Base-by-base conservation (phyloP, 2,888 invertebrate genomes). In the Deilephila porcellus region DNA sequence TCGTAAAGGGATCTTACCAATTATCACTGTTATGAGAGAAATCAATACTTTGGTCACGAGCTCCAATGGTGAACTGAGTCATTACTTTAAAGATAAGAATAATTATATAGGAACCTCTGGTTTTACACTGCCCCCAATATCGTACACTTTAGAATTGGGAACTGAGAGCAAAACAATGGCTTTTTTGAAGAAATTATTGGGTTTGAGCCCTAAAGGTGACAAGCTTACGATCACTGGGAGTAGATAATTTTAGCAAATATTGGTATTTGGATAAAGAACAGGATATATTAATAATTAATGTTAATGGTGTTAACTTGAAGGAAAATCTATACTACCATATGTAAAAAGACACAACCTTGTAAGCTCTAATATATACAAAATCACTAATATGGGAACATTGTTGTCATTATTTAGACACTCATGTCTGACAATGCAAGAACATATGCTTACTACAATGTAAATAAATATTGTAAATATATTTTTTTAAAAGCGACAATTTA, bases 1-100 rank as follows among this genome's bases (percentile, higher is more conserved):
- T 53, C 81, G 90, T 0, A 87, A 80, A 70, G 87, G 81, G 11
- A 82, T 90, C 0, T 60, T 90, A 0, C 93, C 93, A 2, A 85
- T 93, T 0, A 83, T 91, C 2, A 89, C 89, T 0, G 89, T 93
- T 0, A 87, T 91, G 76, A 75, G 92, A 7, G 93, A 93, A 63
- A 90, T 93, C 0, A 90, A 86, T 34, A 92, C 93, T 0, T 70
- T 92, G 4, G 89, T 93, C 0, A 90, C 85, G 64, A 91, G 88
- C 7, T 86, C 80, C 0, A 89, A 89, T 5, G 90, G 91, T 0
- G 91, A 92, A 70, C 73, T 93, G 3, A 90, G 83, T 34, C 91
- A 93, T 63, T 73, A 82, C 0, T 82, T 85, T 0, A 90, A 84
- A 64, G 93, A 93, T 77, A 84, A 82, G 2, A 91, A 91, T 32